Percentiles rank a stretch among this genome's conserved stretches.
These are phyloP conservation scores for Amphipyra berbera DNA, from an alignment of 2,888 invertebrate species.

Conservation along the genomic window DNA sequence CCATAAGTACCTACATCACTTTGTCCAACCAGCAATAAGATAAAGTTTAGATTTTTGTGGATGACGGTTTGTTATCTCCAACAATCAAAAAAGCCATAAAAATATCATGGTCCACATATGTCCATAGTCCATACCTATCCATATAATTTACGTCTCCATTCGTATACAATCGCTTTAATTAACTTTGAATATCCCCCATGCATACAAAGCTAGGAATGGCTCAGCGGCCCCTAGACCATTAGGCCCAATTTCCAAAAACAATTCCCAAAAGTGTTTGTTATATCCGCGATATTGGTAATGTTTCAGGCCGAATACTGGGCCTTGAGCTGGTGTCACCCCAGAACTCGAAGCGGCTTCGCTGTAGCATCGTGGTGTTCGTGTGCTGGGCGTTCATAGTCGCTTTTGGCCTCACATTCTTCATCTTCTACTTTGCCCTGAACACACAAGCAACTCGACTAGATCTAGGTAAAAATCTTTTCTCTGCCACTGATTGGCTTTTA, in stretches of 20 bases:
- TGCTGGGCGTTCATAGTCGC: slow-evolving; percentile 82
- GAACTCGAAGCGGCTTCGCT: slow-evolving; percentile 74
- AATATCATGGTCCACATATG: too few relatives aligned
- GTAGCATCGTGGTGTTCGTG: slow-evolving; percentile 84
- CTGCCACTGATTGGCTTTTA: slow-evolving; percentile 15
- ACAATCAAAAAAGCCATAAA: too few relatives aligned
- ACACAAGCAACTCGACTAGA: slow-evolving; percentile 70
- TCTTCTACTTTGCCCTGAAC: slow-evolving; percentile 69
- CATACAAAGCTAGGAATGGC: too few relatives aligned
- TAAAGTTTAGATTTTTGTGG: too few relatives aligned
- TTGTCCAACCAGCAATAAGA: too few relatives aligned
- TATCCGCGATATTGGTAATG: slow-evolving; percentile 54
- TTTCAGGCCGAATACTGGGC: slow-evolving; percentile 84
- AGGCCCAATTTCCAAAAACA: background rate
- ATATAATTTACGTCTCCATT: too few relatives aligned
- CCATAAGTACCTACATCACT: too few relatives aligned
- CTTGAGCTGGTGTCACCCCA: slow-evolving; percentile 79
- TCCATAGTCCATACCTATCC: too few relatives aligned
- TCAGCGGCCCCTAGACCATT: too few relatives aligned
- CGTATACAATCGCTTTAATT: too few relatives aligned
- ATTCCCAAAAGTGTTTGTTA: slow-evolving; percentile 10
- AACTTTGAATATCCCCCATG: too few relatives aligned
- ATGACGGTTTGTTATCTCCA: too few relatives aligned
- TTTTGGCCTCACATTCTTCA: slow-evolving; percentile 73
- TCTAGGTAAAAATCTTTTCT: slow-evolving; percentile 72